These are phyloP conservation scores for Xestia xanthographa DNA, from an alignment of 2,888 invertebrate genomes.

Conservation along the genomic window DNA sequence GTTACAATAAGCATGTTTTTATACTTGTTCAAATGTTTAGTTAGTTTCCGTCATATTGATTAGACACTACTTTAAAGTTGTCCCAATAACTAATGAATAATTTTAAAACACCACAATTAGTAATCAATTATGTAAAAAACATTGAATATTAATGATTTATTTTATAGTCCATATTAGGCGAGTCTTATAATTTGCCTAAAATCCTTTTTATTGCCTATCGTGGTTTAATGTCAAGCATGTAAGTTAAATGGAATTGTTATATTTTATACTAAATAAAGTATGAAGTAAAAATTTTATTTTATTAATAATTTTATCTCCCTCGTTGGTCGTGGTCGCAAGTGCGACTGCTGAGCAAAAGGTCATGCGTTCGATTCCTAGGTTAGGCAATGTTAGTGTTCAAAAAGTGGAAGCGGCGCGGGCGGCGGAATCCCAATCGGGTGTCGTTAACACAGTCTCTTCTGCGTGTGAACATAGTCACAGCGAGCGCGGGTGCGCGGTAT, in stretches of 20 bases:
- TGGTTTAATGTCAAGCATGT: conserved; percentile 74
- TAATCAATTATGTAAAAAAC: conserved; percentile 6
- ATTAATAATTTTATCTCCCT: not conserved
- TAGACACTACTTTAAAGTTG: conserved; percentile 8
- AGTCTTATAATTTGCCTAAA: conserved; percentile 55
- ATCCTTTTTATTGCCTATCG: conserved; percentile 67
- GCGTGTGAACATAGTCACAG: too few species aligned
- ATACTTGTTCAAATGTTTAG: conserved; percentile 29
- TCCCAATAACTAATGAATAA: conserved; percentile 15
- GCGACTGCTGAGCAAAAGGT: not conserved
- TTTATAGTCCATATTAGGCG: conserved; percentile 47
- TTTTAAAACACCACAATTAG: conserved; percentile 2
- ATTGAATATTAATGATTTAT: conserved; percentile 41
- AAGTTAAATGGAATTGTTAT: conserved; percentile 84
- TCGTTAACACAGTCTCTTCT: too few species aligned
- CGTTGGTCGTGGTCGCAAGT: not conserved
- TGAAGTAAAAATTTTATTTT: conserved; percentile 56
- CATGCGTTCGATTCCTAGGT: not conserved
- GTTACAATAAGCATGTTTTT: conserved; percentile 44
- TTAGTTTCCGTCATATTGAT: conserved; percentile 24
- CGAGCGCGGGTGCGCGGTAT: too few species aligned
- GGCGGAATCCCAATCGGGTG: too few species aligned
- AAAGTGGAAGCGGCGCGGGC: too few species aligned
- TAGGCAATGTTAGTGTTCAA: not conserved
- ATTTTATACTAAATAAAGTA: conserved; percentile 87